Percentiles rank a stretch among this genome's conserved stretches.
Evolutionary conservation across 1,140 invertebrate species (phyloP).

Genomic region (Drosophila kohkoa): DNA sequence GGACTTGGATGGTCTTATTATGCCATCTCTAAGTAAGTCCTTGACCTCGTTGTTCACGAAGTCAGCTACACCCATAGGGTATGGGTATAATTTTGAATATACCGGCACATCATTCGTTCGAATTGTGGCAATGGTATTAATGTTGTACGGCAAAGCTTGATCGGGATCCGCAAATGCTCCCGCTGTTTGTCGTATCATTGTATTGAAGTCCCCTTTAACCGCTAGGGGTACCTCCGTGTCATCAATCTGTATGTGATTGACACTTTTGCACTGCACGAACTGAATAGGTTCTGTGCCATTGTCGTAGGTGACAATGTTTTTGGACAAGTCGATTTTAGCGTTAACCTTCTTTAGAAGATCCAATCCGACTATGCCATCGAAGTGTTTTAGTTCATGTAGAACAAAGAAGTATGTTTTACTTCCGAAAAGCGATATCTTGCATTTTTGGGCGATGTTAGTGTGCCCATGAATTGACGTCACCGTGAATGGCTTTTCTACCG

Average conservation of each 20-base stretch:
- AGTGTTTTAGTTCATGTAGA: neutral
- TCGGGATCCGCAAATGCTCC: neutral
- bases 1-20: neutral
- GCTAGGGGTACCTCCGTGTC: no score
- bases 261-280: no score
- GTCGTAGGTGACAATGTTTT: neutral
- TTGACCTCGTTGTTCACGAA: neutral
- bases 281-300: no score
- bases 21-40: neutral
- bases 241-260: no score
- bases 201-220: neutral
- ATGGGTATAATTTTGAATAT: neutral
- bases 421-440: neutral
- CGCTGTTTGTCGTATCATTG: neutral
- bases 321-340: slow-evolving; percentile 2
- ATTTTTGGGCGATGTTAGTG: neutral
- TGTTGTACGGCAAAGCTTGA: neutral
- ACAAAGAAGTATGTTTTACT: neutral
- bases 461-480: slow-evolving; percentile 3
- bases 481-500: slow-evolving; percentile 1
- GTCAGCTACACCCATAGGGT: neutral
- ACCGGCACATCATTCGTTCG: neutral
- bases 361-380: slow-evolving; percentile 6
- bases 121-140: neutral
- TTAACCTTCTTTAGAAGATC: slow-evolving; percentile 14